These are phyloP conservation scores for Nebria ingens DNA, from an alignment of 1,140 invertebrate species.

Conservation along the genomic window DNA sequence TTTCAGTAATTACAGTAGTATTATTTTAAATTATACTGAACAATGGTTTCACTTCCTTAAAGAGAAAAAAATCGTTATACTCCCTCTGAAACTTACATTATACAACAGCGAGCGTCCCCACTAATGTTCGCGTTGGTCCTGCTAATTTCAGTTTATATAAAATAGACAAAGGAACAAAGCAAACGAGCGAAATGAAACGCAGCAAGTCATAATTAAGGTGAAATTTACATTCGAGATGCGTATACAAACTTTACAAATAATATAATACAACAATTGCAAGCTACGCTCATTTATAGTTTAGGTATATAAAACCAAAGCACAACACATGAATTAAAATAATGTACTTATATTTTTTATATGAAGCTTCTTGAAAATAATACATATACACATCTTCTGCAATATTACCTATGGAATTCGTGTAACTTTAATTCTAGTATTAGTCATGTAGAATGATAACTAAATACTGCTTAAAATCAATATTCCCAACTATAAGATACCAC, in stretches of 20 bases:
- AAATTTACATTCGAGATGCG: slow-evolving; percentile 1
- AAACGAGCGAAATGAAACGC: neutral
- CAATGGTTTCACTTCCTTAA: slow-evolving; percentile 1
- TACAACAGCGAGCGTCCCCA: neutral
- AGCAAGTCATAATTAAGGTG: slow-evolving; percentile 6
- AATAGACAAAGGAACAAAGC: slow-evolving; percentile 9
- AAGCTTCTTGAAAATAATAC: no score
- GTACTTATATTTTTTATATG: no score
- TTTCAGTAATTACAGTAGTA: neutral
- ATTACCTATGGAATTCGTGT: no score
- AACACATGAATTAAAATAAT: no score
- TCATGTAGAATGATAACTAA: no score
- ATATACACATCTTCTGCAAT: no score
- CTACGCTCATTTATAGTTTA: neutral
- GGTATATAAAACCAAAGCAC: no score
- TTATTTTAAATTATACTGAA: slow-evolving; percentile 3
- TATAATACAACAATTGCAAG: neutral
- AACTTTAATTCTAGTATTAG: no score
- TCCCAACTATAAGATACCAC: no score
- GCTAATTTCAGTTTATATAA: slow-evolving; percentile 2
- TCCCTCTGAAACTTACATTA: neutral
- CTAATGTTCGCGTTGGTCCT: neutral
- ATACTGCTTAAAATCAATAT: no score
- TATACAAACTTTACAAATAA: neutral
- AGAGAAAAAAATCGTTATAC: slow-evolving; percentile 1